A percentile compares a stretch with the other conserved stretches of the same genome.
Conservation (phyloP, 1,140 invertebrate species). For the Solenopsis invicta region DNA sequence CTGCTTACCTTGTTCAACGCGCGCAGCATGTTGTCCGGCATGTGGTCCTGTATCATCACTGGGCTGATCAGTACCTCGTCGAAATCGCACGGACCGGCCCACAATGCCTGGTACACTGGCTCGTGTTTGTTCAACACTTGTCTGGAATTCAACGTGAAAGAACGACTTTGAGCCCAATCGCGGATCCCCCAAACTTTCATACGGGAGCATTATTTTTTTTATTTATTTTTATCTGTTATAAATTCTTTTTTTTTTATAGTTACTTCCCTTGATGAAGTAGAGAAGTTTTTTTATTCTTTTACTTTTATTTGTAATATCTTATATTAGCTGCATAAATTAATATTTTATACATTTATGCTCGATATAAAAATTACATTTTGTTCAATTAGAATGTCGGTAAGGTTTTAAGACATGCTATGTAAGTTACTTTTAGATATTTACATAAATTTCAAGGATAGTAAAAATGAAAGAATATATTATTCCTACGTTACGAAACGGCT, state of each 20-base stretch:
- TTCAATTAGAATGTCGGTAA: background rate
- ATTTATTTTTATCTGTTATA: background rate
- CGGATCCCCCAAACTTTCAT: background rate
- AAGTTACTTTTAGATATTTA: background rate
- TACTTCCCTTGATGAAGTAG: background rate
- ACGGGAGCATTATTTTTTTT: background rate
- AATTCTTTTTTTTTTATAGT: background rate
- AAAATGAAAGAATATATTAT: background rate
- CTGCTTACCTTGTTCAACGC: slow-evolving; percentile 94
- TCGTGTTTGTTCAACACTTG: slow-evolving; percentile 91
- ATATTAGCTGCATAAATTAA: background rate
- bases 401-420: background rate
- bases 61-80: slow-evolving; percentile 97
- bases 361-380: background rate
- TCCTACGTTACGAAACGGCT: background rate
- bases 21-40: slow-evolving; percentile 96
- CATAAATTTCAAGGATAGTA: background rate
- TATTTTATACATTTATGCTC: background rate
- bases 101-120: slow-evolving; percentile 96
- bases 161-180: background rate
- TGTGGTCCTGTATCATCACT: slow-evolving; percentile 97
- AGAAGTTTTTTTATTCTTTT: background rate
- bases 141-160: slow-evolving; percentile 84
- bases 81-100: slow-evolving; percentile 95
- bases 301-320: too few species aligned